A percentile compares a stretch with the other conserved stretches of the same genome.
These are phyloP conservation scores for Lerista edwardsae DNA, from an alignment of 2,797 vertebrate genomes.

Conservation along the genomic window DNA sequence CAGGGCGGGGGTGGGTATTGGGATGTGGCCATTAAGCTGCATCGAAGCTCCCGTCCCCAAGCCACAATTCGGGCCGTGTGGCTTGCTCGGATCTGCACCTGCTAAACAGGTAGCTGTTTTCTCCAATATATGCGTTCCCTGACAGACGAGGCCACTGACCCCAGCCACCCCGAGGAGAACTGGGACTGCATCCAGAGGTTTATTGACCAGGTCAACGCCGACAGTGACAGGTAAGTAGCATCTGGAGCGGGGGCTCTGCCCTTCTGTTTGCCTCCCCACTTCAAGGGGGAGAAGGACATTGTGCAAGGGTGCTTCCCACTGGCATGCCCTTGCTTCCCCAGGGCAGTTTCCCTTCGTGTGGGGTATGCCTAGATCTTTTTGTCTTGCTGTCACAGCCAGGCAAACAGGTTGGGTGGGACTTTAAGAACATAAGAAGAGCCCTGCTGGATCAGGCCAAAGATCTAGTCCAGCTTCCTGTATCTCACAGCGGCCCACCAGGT, in stretches of 20 bases:
- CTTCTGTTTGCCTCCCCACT: neutral
- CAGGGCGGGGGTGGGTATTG: too few relatives aligned
- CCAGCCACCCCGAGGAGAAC: conserved; percentile 78
- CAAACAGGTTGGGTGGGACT: neutral
- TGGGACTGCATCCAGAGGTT: conserved; percentile 89
- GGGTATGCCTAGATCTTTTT: neutral
- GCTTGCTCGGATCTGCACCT: too few relatives aligned
- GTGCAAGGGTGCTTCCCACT: too few relatives aligned
- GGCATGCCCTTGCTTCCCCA: neutral
- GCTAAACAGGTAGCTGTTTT: too few relatives aligned
- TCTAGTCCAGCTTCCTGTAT: too few relatives aligned
- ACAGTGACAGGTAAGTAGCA: conserved; percentile 76
- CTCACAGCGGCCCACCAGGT: too few relatives aligned
- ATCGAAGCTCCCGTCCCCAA: too few relatives aligned
- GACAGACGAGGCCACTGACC: conserved; percentile 88
- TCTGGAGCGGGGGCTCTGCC: neutral
- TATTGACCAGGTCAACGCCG: conserved; percentile 83
- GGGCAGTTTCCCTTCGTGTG: neutral
- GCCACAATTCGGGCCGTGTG: too few relatives aligned
- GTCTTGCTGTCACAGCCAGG: neutral
- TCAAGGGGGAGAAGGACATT: neutral
- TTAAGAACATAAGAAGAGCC: too few relatives aligned
- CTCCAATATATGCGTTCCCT: neutral
- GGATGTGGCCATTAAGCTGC: too few relatives aligned
- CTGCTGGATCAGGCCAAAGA: too few relatives aligned